Conservation (phyloP, 1,140 invertebrate species). For the Magallana gigas region DNA sequence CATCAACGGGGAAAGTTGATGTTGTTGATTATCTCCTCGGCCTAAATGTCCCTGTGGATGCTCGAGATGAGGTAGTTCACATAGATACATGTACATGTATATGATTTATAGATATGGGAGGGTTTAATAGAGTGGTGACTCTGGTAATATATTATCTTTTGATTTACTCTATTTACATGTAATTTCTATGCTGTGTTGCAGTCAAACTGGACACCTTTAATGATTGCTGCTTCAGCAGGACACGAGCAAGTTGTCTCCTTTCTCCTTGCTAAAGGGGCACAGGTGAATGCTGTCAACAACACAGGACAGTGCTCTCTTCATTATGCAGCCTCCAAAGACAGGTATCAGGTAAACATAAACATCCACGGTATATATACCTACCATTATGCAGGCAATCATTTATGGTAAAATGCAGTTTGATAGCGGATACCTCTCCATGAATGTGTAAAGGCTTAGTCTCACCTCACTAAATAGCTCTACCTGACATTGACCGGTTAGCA, state of each 20-base stretch:
- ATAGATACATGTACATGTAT: background rate
- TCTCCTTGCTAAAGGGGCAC: conserved; percentile 85
- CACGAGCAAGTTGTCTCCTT: conserved; percentile 84
- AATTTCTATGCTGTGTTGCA: conserved; percentile 69
- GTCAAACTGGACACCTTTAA: conserved; percentile 89
- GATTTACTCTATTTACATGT: background rate
- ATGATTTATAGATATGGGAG: background rate
- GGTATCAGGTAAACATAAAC: too few relatives aligned
- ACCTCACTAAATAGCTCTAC: too few relatives aligned
- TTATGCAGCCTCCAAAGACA: conserved; percentile 72
- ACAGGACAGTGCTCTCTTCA: conserved; percentile 79
- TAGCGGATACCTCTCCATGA: too few relatives aligned
- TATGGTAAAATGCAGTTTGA: too few relatives aligned
- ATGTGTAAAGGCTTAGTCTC: too few relatives aligned
- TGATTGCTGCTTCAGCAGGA: conserved; percentile 90
- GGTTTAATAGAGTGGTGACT: too few relatives aligned
- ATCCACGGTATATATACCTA: too few relatives aligned
- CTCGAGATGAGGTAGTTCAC: conserved; percentile 76
- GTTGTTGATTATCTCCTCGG: conserved; percentile 84
- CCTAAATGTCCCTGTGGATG: conserved; percentile 78
- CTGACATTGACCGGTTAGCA: too few relatives aligned
- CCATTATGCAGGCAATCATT: too few relatives aligned
- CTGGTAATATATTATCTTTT: too few relatives aligned
- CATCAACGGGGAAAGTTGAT: conserved; percentile 84
- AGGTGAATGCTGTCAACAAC: conserved; percentile 86